Evolutionary conservation across 2,888 invertebrate genomes (phyloP).

Genomic region (Drosophila histrio): DNA sequence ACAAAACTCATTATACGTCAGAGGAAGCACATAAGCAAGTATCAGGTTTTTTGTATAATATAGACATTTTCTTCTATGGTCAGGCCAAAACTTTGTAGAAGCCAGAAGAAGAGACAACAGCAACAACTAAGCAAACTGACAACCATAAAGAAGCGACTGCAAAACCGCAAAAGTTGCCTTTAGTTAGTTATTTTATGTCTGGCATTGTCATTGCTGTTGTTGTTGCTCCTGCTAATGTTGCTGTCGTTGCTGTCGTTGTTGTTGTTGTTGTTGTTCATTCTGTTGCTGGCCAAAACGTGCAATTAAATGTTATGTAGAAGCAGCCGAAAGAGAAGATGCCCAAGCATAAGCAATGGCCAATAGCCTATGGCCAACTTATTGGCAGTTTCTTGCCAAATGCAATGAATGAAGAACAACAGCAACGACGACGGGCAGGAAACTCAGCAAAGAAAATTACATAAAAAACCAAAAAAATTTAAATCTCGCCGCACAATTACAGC

Average conservation of each 20-base stretch:
- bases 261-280: conserved; percentile 26
- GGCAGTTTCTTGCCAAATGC: conserved; percentile 67
- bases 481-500: conserved; percentile 51
- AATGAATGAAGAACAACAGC: conserved; percentile 42
- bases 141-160: conserved; percentile 40
- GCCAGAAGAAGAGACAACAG: conserved; percentile 20
- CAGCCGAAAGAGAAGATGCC: conserved; percentile 32
- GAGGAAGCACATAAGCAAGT: conserved; percentile 3
- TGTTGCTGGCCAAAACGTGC: conserved; percentile 65
- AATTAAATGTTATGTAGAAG: conserved; percentile 65
- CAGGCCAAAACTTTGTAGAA: conserved; percentile 35
- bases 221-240: conserved; percentile 34
- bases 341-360: conserved; percentile 46
- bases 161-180: conserved; percentile 59
- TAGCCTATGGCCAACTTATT: conserved; percentile 62
- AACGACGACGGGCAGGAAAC: not conserved
- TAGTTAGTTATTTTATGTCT: conserved; percentile 65
- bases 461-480: conserved; percentile 26
- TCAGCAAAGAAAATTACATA: conserved; percentile 43
- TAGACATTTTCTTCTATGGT: conserved; percentile 61
- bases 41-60: conserved; percentile 52
- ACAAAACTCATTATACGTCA: conserved; percentile 54
- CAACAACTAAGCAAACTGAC: conserved; percentile 22
- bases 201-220: conserved; percentile 56
- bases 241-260: conserved; percentile 28